phyloP scores from a whole-genome alignment of 2,113 vertebrate species.

The Leucoraja erinaceus region DNA sequence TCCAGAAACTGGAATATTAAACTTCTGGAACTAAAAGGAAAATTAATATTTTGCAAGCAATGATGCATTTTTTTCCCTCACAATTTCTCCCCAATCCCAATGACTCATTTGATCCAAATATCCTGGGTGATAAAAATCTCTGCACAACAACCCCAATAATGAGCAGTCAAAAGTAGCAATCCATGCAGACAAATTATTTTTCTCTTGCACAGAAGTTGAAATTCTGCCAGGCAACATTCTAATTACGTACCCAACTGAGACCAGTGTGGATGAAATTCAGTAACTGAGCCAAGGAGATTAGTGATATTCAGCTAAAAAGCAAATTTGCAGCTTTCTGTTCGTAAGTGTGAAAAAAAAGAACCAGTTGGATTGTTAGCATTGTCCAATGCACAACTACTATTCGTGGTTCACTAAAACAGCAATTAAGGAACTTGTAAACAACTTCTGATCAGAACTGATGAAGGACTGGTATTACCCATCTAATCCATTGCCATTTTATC shows the following conservation, averaged over 20 bases:
- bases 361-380: neutral
- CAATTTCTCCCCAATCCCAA: neutral
- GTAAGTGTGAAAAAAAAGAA: neutral
- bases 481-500: neutral
- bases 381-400: neutral
- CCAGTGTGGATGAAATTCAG: slow-evolving; percentile 22
- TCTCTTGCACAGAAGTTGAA: neutral
- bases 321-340: slow-evolving; percentile 8
- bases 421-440: neutral
- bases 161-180: neutral
- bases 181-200: neutral
- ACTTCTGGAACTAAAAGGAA: neutral
- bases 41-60: neutral
- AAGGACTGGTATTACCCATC: neutral
- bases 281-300: neutral
- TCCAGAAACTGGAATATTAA: neutral
- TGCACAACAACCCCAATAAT: neutral
- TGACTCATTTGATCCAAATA: neutral
- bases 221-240: neutral
- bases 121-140: neutral
- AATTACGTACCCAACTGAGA: slow-evolving; percentile 3
- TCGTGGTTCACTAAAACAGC: neutral
- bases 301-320: neutral
- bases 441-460: neutral
- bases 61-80: neutral